Evolutionary conservation across 1,140 invertebrate species (phyloP).

Genomic region (Limonius californicus): DNA sequence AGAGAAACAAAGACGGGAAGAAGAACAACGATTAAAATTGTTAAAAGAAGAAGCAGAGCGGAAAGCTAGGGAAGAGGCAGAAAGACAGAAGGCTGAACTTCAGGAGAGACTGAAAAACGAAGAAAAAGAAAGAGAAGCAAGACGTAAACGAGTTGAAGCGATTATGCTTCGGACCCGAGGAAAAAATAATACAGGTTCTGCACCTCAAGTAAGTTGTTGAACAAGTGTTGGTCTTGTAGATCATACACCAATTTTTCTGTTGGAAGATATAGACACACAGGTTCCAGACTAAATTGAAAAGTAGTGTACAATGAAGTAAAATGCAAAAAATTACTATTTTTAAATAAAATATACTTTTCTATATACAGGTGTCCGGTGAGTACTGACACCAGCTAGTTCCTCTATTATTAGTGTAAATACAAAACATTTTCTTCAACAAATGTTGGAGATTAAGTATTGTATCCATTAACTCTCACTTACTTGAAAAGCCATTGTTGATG

Average conservation of each 20-base stretch:
- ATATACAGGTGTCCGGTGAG: too few species aligned
- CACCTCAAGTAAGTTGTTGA: slow-evolving; percentile 48
- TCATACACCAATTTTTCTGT: too few species aligned
- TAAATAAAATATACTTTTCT: too few species aligned
- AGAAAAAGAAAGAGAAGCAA: slow-evolving; percentile 72
- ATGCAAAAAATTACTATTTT: too few species aligned
- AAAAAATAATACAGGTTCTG: slow-evolving; percentile 55
- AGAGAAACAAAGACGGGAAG: slow-evolving; percentile 57
- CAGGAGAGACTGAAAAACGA: slow-evolving; percentile 72
- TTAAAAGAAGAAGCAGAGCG: slow-evolving; percentile 75
- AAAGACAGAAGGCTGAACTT: slow-evolving; percentile 69
- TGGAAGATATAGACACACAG: too few species aligned
- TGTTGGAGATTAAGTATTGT: too few species aligned
- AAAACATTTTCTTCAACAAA: too few species aligned
- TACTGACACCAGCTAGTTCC: too few species aligned
- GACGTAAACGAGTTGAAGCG: slow-evolving; percentile 75
- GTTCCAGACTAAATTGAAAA: background rate
- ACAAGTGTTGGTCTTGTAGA: too few species aligned
- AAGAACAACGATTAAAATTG: slow-evolving; percentile 64
- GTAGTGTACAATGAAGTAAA: background rate
- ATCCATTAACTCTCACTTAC: too few species aligned
- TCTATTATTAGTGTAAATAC: too few species aligned
- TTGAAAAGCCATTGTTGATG: too few species aligned
- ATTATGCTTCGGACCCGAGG: slow-evolving; percentile 78
- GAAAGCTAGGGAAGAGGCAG: slow-evolving; percentile 73